Percentiles rank a stretch among this genome's conserved stretches.
Evolutionary conservation across 2,888 invertebrate genomes (phyloP).

Genomic region (Caenorhabditis panamensis): DNA sequence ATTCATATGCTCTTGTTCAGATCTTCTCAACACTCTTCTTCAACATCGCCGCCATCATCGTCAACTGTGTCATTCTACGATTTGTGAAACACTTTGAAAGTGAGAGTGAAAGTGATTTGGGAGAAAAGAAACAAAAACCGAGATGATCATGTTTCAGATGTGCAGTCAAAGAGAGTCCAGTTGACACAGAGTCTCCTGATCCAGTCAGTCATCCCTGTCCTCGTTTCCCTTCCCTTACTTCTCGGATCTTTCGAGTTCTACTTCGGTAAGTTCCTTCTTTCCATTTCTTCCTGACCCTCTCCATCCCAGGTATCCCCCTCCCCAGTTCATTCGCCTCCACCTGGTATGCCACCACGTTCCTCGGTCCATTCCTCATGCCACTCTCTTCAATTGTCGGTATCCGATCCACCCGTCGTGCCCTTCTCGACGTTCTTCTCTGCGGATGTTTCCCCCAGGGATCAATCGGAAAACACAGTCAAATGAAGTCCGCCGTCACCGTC

Average conservation of each 20-base stretch:
- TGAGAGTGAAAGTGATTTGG: slow-evolving; percentile 39
- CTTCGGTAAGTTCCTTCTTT: slow-evolving; percentile 35
- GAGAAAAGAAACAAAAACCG: background rate
- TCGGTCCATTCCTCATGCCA: slow-evolving; percentile 56
- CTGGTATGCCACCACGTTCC: slow-evolving; percentile 59
- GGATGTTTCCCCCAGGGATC: slow-evolving; percentile 24
- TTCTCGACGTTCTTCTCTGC: slow-evolving; percentile 22
- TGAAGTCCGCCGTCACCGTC: slow-evolving; percentile 16
- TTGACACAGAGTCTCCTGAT: slow-evolving; percentile 52
- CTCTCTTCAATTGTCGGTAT: slow-evolving; percentile 56
- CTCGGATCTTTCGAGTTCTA: slow-evolving; percentile 55
- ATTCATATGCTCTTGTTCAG: slow-evolving; percentile 15
- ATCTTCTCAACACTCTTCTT: slow-evolving; percentile 49
- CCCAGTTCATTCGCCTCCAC: slow-evolving; percentile 47
- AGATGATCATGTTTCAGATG: slow-evolving; percentile 20
- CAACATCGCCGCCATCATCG: slow-evolving; percentile 48
- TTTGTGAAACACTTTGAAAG: slow-evolving; percentile 53
- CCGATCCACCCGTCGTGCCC: slow-evolving; percentile 33
- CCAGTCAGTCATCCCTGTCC: slow-evolving; percentile 52
- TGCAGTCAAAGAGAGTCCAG: slow-evolving; percentile 49
- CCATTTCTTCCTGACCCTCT: background rate
- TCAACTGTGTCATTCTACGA: slow-evolving; percentile 51
- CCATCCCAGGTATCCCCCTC: slow-evolving; percentile 40
- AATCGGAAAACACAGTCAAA: slow-evolving; percentile 8
- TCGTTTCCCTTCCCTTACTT: slow-evolving; percentile 51